Conservation (phyloP, 2,797 vertebrate species). For the Pseudochirops cupreus region DNA sequence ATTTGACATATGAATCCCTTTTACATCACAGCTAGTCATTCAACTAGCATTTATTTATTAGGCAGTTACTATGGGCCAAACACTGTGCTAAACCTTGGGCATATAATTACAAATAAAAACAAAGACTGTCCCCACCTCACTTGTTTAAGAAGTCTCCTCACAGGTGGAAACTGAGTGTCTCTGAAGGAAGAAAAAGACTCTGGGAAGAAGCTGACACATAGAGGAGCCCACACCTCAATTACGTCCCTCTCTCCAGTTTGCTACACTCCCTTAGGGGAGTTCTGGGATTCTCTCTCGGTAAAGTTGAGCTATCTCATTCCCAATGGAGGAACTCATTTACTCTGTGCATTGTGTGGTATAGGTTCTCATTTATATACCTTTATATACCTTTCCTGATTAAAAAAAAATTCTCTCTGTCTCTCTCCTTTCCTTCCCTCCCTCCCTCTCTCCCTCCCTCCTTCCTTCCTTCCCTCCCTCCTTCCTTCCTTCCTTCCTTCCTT, state of each 20-base stretch:
- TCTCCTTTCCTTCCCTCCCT: not conserved
- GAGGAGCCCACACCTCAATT: too few relatives aligned
- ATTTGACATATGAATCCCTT: not conserved
- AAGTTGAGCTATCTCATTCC: not conserved
- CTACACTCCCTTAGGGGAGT: not conserved
- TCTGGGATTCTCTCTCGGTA: not conserved
- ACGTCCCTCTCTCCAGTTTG: too few relatives aligned
- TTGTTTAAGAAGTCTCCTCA: too few relatives aligned
- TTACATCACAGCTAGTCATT: not conserved
- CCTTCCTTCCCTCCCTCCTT: too few relatives aligned
- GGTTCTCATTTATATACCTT: too few relatives aligned
- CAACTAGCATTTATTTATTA: not conserved
- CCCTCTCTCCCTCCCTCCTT: not conserved
- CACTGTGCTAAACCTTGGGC: not conserved
- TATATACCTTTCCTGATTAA: too few relatives aligned
- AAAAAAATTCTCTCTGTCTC: too few relatives aligned
- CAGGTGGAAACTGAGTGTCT: too few relatives aligned
- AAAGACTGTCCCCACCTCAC: too few relatives aligned
- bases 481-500: not conserved
- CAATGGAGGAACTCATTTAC: not conserved
- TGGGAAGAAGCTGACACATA: too few relatives aligned
- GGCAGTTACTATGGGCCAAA: not conserved
- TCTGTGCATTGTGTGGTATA: not conserved
- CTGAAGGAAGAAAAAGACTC: too few relatives aligned
- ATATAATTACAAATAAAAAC: too few relatives aligned